Evolutionary conservation across 2,888 invertebrate genomes (phyloP), one percentile per base, ranked within the genome.

Genomic region (Spilosoma lubricipeda): DNA sequence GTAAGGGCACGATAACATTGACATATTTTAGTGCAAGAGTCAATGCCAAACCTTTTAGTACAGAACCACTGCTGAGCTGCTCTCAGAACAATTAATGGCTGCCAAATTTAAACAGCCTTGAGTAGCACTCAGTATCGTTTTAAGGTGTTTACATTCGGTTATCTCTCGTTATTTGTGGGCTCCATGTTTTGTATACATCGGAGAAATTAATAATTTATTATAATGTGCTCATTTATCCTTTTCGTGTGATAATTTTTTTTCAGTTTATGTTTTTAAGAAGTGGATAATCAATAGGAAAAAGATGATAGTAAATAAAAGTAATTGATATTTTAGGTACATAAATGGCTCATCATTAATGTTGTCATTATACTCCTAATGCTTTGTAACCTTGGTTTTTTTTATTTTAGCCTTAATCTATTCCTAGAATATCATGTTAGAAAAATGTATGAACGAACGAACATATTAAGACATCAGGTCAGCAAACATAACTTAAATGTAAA

Each of bases 61-160:
- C 85, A 84, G 85, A 85, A 71, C 67, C 67, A 20, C 52, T 63
- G 66, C 63, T 71, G 42, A 66, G 36, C 42, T 67, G 30, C 67
- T 56, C 86, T 84, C 78, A 74, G 75, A 74, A 85, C 80, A 86
- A 88, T 84, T 85, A 86, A 90, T 87, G 86, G 77, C 71, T 78
- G 88, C 87, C 87, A 84, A 92, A 93, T 92, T 91, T 92, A 93
- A 90, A 91, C 85, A 92, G 87, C 93, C 93, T 93, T 94, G 93
- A 88, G 85, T 64, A 88, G 82, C 89, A 90, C 90, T 92, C 88
- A 86, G 86, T 81, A 82, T 81, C 82, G 84, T 83, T 82, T 84
- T 79, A 85, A 85, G 86, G 86, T 80, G 80, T 84, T 83, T 86
- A 86, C 82, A 77, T 82, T 82, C 84, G 84, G 82, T 84, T 87